Evolutionary conservation across 2,113 vertebrate species (phyloP), one percentile per base, ranked within the genome.

Genomic region (Pangasianodon hypophthalmus): DNA sequence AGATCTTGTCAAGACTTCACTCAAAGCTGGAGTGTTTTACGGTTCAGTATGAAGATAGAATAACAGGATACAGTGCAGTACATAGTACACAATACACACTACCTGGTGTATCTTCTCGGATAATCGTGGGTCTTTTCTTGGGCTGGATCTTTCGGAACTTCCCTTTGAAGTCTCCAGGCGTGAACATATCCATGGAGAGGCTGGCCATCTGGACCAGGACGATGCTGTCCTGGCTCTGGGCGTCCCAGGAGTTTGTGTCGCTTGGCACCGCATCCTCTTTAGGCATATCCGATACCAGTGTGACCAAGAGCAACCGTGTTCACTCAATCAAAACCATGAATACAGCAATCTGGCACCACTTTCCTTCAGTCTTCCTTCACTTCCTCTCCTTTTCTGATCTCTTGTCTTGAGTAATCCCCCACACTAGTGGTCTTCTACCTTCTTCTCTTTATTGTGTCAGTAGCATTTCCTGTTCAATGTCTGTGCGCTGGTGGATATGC

Each of bases 101-200:
- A 85, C 73, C 87, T 88, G 83, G 19, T n/a, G 21, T 71, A 92
- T 97, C 93, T 97, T 98, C 98, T 97, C 94, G 92, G 93, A 98
- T 95, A 93, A 99, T 93, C 88, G 96, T 94, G 19, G 96, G 97
- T 94, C 97, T 97, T 93, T 97, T 98, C 94, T 94, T 97, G 84
- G 96, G 93, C 88, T 97, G 97, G 92, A 98, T 97, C 93, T 97
- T 97, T 58, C 96, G 94, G 94, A 97, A 96, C 87, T 95, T 98
- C 87, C 97, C 97, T 50, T 95, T 97, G 88, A 96, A 95, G 92
- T 97, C 97, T 88, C 96, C 96, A 93, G 96, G 96, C 46, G 97
- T 92, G 58, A 97, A 96, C 90, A 97, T 96, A 90, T 98, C 97
- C 91, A 96, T 90, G 0, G 97, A 96, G 79, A 99, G 94, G 89